Conservation (phyloP, 2,113 vertebrate genomes). For the Mastomys natalensis region DNA sequence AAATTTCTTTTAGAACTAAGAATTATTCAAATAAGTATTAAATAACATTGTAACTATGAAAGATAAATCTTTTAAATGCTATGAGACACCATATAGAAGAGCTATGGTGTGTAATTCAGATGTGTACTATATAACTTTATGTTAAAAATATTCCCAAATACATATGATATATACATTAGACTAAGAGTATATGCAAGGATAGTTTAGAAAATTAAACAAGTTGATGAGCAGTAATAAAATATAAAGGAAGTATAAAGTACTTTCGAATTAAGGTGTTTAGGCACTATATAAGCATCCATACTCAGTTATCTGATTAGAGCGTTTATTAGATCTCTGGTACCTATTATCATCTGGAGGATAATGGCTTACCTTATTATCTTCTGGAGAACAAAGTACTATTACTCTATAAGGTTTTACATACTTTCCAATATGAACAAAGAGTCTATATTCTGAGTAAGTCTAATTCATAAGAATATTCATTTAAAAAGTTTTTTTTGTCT, state of each 20-base stretch:
- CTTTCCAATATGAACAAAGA: slow-evolving; percentile 74
- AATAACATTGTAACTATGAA: slow-evolving; percentile 17
- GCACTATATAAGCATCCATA: slow-evolving; percentile 20
- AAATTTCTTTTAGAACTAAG: slow-evolving; percentile 32
- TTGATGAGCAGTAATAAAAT: slow-evolving; percentile 50
- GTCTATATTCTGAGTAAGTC: slow-evolving; percentile 31
- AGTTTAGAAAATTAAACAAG: slow-evolving; percentile 55
- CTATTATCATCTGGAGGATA: background rate
- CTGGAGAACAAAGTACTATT: slow-evolving; percentile 53
- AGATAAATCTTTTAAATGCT: slow-evolving; percentile 28
- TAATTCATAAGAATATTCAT: background rate
- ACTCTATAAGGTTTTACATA: background rate
- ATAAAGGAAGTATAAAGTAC: background rate
- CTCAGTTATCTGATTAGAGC: slow-evolving; percentile 67
- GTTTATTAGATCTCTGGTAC: slow-evolving; percentile 58
- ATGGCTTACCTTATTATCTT: background rate
- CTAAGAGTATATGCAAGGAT: slow-evolving; percentile 49
- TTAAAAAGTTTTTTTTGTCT: background rate
- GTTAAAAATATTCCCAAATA: slow-evolving; percentile 15
- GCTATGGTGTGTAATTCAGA: slow-evolving; percentile 41
- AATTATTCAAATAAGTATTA: slow-evolving; percentile 61
- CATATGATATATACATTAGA: slow-evolving; percentile 56
- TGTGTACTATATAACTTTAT: slow-evolving; percentile 9
- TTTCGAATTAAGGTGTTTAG: slow-evolving; percentile 74
- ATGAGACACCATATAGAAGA: background rate